Evolutionary conservation across 2,113 vertebrate genomes (phyloP), one percentile per base, ranked within the genome.

Genomic region (Xyrauchen texanus): DNA sequence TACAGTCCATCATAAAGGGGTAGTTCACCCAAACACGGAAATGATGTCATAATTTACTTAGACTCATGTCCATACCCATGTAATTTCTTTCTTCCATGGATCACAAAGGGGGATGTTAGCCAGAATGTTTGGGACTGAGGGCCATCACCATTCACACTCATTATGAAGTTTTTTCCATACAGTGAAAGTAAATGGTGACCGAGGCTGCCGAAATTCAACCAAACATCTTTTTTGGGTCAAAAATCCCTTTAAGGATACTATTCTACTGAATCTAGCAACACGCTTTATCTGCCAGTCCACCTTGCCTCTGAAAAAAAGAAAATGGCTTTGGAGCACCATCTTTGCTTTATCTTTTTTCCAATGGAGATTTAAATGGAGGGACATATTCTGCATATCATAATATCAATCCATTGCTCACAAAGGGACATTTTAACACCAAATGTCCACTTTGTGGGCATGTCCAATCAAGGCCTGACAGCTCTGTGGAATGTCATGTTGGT

Each of bases 371-470:
- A 75, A 82, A 78, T 74, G 57, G 74, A 55, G 52, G 83, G 70
- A 47, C 68, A 78, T 70, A 21, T 89, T 87, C 85, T 81, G 86
- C 68, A 49, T 44, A 55, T 85, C 87, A 84, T 87, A 86, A 83
- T 82, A 77, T 87, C 84, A 86, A 73, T 60, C 77, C 1, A 16
- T 68, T 71, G 76, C 4, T 16, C 68, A 90, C 88, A 92, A 92
- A 88, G 82, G 87, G 53, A 4, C 44, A 67, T 57, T 79, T 89
- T 77, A 74, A 64, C 53, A 71, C 66, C 60, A 42, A 76, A 73
- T 58, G 78, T 74, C 77, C 77, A 80, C 77, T 78, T 72, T 69
- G 63, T 67, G 70, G 68, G 70, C 82, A 62, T 83, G 81, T 82
- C 82, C 68, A 85, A 77, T 85, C 80, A 76, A 42, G 79, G 67